Evolutionary conservation across 2,797 vertebrate genomes (phyloP).

Genomic region (Hydrolagus colliei): DNA sequence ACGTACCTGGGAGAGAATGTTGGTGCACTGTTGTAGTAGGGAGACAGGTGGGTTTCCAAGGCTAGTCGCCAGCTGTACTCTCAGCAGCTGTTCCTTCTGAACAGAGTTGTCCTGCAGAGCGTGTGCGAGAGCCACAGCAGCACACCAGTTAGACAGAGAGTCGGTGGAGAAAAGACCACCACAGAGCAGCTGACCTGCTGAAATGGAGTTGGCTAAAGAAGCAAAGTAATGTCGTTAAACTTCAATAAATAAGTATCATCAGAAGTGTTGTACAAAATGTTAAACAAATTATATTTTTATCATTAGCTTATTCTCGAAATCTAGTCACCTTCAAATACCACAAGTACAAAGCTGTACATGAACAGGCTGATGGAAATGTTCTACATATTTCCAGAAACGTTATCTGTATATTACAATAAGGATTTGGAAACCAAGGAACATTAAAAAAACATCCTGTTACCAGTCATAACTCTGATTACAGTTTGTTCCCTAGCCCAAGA

Average conservation of each 20-base stretch:
- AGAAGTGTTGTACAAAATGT: neutral
- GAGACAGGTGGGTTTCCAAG: slow-evolving; percentile 93
- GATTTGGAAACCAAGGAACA: too few relatives aligned
- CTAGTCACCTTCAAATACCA: too few relatives aligned
- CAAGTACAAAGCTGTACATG: too few relatives aligned
- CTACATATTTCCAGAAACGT: too few relatives aligned
- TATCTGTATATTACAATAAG: too few relatives aligned
- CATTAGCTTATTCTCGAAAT: too few relatives aligned
- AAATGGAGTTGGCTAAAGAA: slow-evolving; percentile 77
- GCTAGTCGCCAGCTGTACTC: slow-evolving; percentile 92
- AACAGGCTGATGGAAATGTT: too few relatives aligned
- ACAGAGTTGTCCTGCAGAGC: slow-evolving; percentile 86
- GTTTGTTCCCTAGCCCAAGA: too few relatives aligned
- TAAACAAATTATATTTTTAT: too few relatives aligned
- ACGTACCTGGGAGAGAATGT: slow-evolving; percentile 93
- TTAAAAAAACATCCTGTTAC: too few relatives aligned
- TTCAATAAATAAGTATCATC: neutral
- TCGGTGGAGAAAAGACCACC: slow-evolving; percentile 92
- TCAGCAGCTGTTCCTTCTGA: slow-evolving; percentile 88
- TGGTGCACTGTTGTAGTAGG: slow-evolving; percentile 94
- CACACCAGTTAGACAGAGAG: slow-evolving; percentile 96
- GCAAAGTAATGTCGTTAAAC: neutral
- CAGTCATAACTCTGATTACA: too few relatives aligned
- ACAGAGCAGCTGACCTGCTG: slow-evolving; percentile 88
- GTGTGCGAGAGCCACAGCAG: slow-evolving; percentile 87